These are phyloP conservation scores for Rhopalosiphum padi DNA, from an alignment of 1,140 invertebrate species.

Conservation along the genomic window DNA sequence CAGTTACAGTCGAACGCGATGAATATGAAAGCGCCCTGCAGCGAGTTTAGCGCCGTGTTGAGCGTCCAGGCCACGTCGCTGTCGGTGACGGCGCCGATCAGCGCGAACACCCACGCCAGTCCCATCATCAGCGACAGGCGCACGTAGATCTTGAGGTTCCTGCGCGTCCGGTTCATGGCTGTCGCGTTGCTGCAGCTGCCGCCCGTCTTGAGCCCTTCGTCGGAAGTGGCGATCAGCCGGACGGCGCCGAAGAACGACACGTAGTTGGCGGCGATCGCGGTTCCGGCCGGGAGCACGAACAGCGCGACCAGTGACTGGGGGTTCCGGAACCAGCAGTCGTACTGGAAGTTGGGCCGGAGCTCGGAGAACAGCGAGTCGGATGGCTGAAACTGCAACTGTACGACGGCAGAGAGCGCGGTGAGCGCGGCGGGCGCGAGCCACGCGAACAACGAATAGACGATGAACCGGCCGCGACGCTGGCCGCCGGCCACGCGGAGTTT, in stretches of 20 bases:
- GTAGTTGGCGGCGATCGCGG: constrained; percentile 32
- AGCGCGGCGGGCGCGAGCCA: constrained; percentile 44
- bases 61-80: constrained; percentile 31
- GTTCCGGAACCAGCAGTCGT: constrained; percentile 55
- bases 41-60: constrained; percentile 50
- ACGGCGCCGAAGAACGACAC: constrained; percentile 24
- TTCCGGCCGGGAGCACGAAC: constrained; percentile 47
- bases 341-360: constrained; percentile 31
- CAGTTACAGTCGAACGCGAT: constrained; percentile 42
- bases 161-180: constrained; percentile 2
- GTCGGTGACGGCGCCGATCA: constrained; percentile 29
- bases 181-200: background rate
- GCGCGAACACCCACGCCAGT: constrained; percentile 49
- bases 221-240: constrained; percentile 18
- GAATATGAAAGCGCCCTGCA: constrained; percentile 54
- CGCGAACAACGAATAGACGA: constrained; percentile 35
- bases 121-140: constrained; percentile 58
- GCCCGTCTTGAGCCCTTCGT: background rate
- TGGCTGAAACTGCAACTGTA: background rate
- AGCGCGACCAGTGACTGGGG: constrained; percentile 45
- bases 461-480: constrained; percentile 25
- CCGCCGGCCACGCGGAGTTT: constrained; percentile 1
- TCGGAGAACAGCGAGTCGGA: background rate
- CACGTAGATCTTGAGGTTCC: constrained; percentile 38
- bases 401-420: background rate